Conservation (phyloP, 2,888 invertebrate genomes). For the Stenodema calcarata region DNA sequence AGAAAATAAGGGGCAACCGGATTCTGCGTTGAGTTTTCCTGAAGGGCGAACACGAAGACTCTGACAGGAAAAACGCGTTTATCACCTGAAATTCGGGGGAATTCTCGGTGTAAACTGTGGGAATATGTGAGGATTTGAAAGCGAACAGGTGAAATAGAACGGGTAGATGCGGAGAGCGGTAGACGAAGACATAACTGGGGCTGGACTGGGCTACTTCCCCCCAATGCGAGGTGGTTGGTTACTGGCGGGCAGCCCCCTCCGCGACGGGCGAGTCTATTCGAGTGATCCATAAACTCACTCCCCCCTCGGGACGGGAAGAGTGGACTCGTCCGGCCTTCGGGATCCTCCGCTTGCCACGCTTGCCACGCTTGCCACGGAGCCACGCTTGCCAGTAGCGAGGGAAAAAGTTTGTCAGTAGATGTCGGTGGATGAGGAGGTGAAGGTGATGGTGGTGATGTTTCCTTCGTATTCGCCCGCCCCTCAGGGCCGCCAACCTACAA, state of each 20-base stretch:
- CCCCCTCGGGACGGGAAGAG: neutral
- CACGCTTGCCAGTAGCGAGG: slow-evolving; percentile 32
- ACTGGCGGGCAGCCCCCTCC: slow-evolving; percentile 1
- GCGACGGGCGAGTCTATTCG: slow-evolving; percentile 23
- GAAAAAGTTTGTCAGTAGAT: too few relatives aligned
- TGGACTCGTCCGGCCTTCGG: slow-evolving; percentile 47
- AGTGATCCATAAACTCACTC: slow-evolving; percentile 46
- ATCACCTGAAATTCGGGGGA: neutral
- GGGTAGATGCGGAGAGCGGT: neutral
- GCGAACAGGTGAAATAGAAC: slow-evolving; percentile 47
- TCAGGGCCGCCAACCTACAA: neutral
- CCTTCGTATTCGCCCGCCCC: neutral
- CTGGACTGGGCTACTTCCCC: slow-evolving; percentile 44
- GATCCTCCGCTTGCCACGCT: slow-evolving; percentile 25
- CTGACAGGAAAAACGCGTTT: neutral
- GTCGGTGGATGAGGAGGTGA: neutral
- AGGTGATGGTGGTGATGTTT: too few relatives aligned
- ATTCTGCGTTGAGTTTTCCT: neutral
- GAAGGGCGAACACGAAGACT: neutral
- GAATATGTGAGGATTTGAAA: slow-evolving; percentile 13
- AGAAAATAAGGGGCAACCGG: neutral
- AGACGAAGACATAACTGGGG: slow-evolving; percentile 36
- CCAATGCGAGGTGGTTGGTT: slow-evolving; percentile 18
- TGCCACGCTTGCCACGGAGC: slow-evolving; percentile 18
- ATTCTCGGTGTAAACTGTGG: neutral